phyloP scores from a whole-genome alignment of 2,888 invertebrate genomes.

The Perizoma affinitatum region DNA sequence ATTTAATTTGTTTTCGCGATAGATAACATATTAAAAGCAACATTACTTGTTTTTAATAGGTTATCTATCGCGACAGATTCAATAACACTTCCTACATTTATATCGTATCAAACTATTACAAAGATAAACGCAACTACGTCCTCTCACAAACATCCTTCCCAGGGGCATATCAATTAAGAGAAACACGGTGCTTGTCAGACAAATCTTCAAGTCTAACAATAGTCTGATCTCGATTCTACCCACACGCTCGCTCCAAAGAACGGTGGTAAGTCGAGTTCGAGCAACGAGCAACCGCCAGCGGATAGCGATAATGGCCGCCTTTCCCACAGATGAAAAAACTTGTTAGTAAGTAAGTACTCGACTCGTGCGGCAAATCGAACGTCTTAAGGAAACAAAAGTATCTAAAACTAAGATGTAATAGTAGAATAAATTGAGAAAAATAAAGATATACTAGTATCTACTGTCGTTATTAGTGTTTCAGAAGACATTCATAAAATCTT shows the following conservation, averaged over 20 bases:
- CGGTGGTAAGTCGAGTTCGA: slow-evolving; percentile 51
- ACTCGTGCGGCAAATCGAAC: slow-evolving; percentile 27
- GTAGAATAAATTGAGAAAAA: too few relatives aligned
- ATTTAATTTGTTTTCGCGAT: too few relatives aligned
- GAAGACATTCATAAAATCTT: slow-evolving; percentile 13
- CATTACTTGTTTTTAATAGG: slow-evolving; percentile 15
- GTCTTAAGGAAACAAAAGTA: slow-evolving; percentile 35
- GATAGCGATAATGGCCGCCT: slow-evolving; percentile 53
- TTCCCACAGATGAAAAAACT: slow-evolving; percentile 64
- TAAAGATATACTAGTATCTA: too few relatives aligned
- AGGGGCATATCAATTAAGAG: slow-evolving; percentile 44
- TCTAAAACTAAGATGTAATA: slow-evolving; percentile 5
- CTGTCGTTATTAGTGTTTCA: too few relatives aligned
- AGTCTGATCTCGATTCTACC: slow-evolving; percentile 43
- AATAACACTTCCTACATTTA: slow-evolving; percentile 16
- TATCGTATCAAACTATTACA: slow-evolving; percentile 14
- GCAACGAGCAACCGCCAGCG: slow-evolving; percentile 38
- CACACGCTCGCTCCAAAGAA: slow-evolving; percentile 38
- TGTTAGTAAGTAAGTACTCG: slow-evolving; percentile 42
- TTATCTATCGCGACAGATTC: slow-evolving; percentile 9
- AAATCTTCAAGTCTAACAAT: slow-evolving; percentile 47
- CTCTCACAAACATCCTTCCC: slow-evolving; percentile 29
- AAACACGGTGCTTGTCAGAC: slow-evolving; percentile 41
- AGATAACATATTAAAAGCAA: too few relatives aligned
- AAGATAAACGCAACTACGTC: slow-evolving; percentile 19